Evolutionary conservation across 2,797 vertebrate genomes (phyloP).

Genomic region (Microctenopoma stevenorrisi): DNA sequence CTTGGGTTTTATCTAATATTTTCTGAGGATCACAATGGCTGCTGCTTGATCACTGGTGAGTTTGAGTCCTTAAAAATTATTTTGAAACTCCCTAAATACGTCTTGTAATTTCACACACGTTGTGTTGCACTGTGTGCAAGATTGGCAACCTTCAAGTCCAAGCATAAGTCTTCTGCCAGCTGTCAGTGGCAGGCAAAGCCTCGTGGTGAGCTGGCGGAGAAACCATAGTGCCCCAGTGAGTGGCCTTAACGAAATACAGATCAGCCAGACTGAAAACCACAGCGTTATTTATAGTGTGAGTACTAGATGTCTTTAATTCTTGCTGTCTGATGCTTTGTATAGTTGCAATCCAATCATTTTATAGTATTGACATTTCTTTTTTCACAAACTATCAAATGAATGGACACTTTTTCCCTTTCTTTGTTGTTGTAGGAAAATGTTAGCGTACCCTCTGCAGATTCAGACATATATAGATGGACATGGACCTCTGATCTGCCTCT

Average conservation of each 20-base stretch:
- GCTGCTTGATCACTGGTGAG: constrained; percentile 49
- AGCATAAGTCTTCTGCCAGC: constrained; percentile 31
- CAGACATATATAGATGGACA: constrained; percentile 40
- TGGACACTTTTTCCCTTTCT: neutral
- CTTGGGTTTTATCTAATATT: constrained; percentile 33
- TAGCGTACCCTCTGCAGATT: constrained; percentile 26
- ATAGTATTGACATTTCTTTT: neutral
- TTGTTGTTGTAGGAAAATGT: constrained; percentile 59
- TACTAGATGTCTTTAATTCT: neutral
- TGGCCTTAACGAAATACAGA: constrained; percentile 67
- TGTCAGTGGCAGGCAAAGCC: constrained; percentile 33
- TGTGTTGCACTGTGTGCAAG: constrained; percentile 17
- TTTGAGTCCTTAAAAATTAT: neutral
- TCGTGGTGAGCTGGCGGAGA: constrained; percentile 56
- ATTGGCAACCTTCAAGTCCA: constrained; percentile 16
- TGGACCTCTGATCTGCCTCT: constrained; percentile 77
- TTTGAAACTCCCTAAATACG: neutral
- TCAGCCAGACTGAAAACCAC: constrained; percentile 52
- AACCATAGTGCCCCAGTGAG: constrained; percentile 14
- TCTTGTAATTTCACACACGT: neutral
- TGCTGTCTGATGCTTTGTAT: neutral
- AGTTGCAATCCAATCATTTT: neutral
- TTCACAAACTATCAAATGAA: neutral
- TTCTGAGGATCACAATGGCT: constrained; percentile 5
- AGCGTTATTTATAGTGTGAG: constrained; percentile 63